These are phyloP conservation scores for Hemiscyllium ocellatum DNA, from an alignment of 2,113 vertebrate species.

Conservation along the genomic window DNA sequence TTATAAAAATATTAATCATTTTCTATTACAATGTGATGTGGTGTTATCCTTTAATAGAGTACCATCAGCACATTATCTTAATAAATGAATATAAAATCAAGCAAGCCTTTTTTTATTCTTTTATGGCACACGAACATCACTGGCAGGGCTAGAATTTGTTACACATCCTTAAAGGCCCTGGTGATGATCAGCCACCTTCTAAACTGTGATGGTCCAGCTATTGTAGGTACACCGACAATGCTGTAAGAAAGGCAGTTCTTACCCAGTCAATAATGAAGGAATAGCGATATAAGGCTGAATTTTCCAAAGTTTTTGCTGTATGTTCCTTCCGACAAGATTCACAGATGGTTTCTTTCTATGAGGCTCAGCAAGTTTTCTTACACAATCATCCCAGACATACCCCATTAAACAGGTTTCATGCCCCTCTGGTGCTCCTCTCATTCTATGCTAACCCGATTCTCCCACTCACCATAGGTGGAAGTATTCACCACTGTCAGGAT, in stretches of 20 bases:
- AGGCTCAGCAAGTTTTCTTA: too few relatives aligned
- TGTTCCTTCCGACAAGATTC: too few relatives aligned
- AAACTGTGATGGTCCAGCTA: background rate
- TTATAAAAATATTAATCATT: conserved; percentile 33
- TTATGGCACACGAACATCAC: background rate
- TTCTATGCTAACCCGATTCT: too few relatives aligned
- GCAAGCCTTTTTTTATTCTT: background rate
- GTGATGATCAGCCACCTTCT: background rate
- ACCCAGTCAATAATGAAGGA: background rate
- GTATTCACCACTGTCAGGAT: too few relatives aligned
- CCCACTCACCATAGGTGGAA: too few relatives aligned
- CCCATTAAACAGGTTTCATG: too few relatives aligned
- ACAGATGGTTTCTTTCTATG: too few relatives aligned
- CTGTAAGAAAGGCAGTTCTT: background rate
- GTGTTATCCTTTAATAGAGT: conserved; percentile 30
- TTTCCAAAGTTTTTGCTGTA: too few relatives aligned
- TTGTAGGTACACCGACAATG: background rate
- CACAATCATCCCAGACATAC: too few relatives aligned
- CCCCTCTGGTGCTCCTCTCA: too few relatives aligned
- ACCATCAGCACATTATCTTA: conserved; percentile 24
- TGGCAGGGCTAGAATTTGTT: background rate
- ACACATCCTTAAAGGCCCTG: background rate
- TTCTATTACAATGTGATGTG: conserved; percentile 22
- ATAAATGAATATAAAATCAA: conserved; percentile 36
- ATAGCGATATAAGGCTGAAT: background rate